Conservation (phyloP, 2,113 vertebrate genomes). For the Osmerus eperlanus region DNA sequence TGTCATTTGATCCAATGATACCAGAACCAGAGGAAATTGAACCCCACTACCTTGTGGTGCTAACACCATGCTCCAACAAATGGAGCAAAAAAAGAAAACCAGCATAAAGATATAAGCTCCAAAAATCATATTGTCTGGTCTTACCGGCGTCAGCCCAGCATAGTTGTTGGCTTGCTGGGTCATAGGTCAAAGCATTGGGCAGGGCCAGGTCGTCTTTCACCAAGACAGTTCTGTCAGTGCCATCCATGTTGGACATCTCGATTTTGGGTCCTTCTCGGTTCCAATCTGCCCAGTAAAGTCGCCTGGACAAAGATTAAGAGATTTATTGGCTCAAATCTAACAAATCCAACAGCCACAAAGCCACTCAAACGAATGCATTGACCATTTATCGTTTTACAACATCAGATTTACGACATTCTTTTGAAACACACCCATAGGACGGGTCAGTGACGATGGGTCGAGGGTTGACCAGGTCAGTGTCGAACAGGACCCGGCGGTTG, state of each 20-base stretch:
- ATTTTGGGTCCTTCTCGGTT: constrained; percentile 91
- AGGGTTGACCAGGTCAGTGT: constrained; percentile 85
- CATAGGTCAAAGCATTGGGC: constrained; percentile 88
- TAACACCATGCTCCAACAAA: too few relatives aligned
- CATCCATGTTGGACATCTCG: constrained; percentile 91
- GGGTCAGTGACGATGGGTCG: constrained; percentile 83
- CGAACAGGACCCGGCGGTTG: constrained; percentile 82
- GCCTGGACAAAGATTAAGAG: constrained; percentile 61
- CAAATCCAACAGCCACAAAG: too few relatives aligned
- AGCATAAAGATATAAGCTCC: too few relatives aligned
- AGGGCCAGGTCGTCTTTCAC: constrained; percentile 82
- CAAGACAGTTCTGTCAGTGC: constrained; percentile 80
- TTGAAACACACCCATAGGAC: constrained; percentile 73
- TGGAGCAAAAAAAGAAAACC: too few relatives aligned
- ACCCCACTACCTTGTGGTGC: too few relatives aligned
- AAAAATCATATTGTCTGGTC: neutral
- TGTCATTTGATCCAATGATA: too few relatives aligned
- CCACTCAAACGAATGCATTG: too few relatives aligned
- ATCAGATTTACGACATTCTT: neutral
- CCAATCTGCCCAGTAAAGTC: constrained; percentile 94
- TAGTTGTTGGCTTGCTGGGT: constrained; percentile 76
- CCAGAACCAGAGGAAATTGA: too few relatives aligned
- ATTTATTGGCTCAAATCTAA: neutral
- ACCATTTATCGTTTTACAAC: neutral
- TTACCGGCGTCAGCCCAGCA: constrained; percentile 96